phyloP scores from a whole-genome alignment of 2,113 vertebrate species.

The Serinus canaria region DNA sequence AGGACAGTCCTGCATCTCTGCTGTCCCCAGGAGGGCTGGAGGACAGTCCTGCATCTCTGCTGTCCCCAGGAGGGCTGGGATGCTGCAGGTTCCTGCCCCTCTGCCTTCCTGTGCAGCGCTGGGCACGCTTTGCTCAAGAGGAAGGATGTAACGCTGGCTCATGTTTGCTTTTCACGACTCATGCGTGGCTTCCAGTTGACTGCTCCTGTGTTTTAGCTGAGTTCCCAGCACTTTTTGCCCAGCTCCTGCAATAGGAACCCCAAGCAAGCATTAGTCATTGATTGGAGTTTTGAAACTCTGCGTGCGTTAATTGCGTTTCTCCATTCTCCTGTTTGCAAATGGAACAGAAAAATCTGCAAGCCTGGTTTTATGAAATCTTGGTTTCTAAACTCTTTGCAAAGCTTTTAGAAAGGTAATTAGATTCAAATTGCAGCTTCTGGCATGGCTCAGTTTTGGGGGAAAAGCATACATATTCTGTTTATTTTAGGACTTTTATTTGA shows the following conservation, averaged over 20 bases:
- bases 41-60: background rate
- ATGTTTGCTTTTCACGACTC: background rate
- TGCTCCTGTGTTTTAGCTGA: background rate
- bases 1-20: background rate
- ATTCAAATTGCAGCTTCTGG: background rate
- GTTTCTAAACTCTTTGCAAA: accelerated
- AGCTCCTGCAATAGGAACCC: background rate
- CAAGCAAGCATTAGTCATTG: background rate
- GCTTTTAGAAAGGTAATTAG: background rate
- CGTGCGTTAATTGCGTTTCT: background rate
- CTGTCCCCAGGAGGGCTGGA: background rate
- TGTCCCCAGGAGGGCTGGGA: background rate
- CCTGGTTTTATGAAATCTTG: background rate
- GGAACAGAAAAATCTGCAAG: background rate
- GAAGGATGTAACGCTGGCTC: background rate
- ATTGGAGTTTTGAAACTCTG: background rate
- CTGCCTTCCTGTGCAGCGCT: accelerated
- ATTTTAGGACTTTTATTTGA: background rate
- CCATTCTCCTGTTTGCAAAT: background rate
- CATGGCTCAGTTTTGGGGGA: accelerated
- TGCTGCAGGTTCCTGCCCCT: background rate
- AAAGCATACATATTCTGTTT: background rate
- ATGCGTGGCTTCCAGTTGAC: background rate
- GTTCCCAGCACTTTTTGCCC: background rate
- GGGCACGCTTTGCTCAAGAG: accelerated